Percentiles rank a stretch among this genome's conserved stretches.
These are phyloP conservation scores for Eptatretus atami DNA, from an alignment of 2,797 vertebrate species.

Conservation along the genomic window DNA sequence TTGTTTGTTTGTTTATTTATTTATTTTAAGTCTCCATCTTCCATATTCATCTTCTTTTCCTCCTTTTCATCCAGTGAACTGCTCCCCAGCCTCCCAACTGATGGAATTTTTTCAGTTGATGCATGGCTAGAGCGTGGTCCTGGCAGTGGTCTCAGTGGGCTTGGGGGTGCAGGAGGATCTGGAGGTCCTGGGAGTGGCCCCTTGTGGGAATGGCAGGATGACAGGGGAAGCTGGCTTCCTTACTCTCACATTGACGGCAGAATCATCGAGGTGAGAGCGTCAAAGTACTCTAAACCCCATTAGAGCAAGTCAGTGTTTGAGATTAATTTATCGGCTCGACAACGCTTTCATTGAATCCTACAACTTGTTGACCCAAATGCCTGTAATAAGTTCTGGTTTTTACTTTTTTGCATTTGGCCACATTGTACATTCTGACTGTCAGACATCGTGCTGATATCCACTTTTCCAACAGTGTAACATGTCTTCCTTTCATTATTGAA, in stretches of 20 bases:
- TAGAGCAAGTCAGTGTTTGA: too few species aligned
- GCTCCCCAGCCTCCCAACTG: conserved; percentile 94
- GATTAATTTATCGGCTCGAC: too few species aligned
- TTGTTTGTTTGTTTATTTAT: neutral
- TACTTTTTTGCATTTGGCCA: too few species aligned
- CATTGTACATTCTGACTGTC: too few species aligned
- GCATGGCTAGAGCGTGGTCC: conserved; percentile 60
- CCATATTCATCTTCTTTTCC: conserved; percentile 6
- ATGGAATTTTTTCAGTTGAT: conserved; percentile 94
- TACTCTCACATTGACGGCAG: conserved; percentile 97
- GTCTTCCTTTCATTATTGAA: too few species aligned
- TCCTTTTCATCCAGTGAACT: conserved; percentile 34
- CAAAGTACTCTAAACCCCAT: too few species aligned
- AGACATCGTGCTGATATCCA: too few species aligned
- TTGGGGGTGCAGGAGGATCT: conserved; percentile 25
- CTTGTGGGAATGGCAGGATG: conserved; percentile 96
- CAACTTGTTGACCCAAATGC: too few species aligned
- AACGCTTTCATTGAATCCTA: too few species aligned
- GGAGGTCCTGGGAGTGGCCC: conserved; percentile 69
- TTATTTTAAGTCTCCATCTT: neutral
- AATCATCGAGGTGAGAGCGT: conserved; percentile 54
- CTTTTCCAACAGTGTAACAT: too few species aligned
- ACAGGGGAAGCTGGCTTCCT: conserved; percentile 87
- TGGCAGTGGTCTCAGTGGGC: too few species aligned
- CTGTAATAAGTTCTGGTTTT: too few species aligned